Conservation (phyloP, 2,797 vertebrate species). For the Gallinago nigripennis region DNA sequence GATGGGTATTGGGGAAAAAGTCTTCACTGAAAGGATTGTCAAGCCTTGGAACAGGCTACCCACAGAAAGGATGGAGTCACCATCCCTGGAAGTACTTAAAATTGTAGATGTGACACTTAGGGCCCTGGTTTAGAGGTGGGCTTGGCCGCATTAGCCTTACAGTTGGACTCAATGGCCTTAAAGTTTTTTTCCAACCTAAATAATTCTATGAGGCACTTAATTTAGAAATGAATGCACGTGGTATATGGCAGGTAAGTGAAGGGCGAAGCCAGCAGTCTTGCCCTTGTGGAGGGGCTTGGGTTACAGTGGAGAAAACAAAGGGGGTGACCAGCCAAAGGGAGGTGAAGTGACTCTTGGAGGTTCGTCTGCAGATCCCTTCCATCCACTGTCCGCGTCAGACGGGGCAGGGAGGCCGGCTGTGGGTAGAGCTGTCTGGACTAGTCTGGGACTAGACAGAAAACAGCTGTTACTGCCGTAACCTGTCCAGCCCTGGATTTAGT, state of each 20-base stretch:
- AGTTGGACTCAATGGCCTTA: neutral
- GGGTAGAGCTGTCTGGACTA: constrained; percentile 2
- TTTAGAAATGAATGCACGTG: neutral
- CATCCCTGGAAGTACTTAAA: too few relatives aligned
- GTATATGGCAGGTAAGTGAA: neutral
- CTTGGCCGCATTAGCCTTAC: neutral
- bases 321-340: neutral
- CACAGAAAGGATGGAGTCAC: neutral
- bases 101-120: neutral
- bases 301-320: neutral
- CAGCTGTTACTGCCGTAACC: neutral
- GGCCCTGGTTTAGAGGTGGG: neutral
- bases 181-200: neutral
- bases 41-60: neutral
- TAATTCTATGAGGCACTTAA: neutral
- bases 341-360: neutral
- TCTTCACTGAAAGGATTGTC: neutral
- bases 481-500: constrained; percentile 13
- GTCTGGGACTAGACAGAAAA: neutral
- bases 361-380: neutral
- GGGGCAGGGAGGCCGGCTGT: neutral
- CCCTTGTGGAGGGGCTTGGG: neutral
- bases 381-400: neutral
- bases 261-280: neutral
- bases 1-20: neutral